Percentiles rank a stretch among this genome's conserved stretches.
Conservation (phyloP, 2,113 vertebrate species). For the Triplophysa rosa region DNA sequence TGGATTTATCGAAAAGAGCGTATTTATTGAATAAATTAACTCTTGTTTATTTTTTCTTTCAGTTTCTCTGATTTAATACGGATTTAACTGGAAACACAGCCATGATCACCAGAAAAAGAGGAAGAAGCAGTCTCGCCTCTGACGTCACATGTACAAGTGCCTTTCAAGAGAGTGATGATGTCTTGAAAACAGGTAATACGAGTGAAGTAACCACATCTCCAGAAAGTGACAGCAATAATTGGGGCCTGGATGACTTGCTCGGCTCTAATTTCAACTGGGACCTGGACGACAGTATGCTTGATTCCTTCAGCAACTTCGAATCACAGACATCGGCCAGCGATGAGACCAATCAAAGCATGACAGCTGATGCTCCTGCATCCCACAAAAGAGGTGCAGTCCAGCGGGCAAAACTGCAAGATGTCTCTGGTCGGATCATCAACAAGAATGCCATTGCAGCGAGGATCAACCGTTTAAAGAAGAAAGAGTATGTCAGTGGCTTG, state of each 20-base stretch:
- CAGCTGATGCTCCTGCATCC: slow-evolving; percentile 36
- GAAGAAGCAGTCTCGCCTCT: slow-evolving; percentile 42
- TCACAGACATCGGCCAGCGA: slow-evolving; percentile 2
- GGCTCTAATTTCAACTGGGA: slow-evolving; percentile 67
- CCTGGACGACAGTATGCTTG: slow-evolving; percentile 54
- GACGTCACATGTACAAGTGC: slow-evolving; percentile 34
- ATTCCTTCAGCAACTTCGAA: slow-evolving; percentile 58
- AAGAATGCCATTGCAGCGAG: slow-evolving; percentile 87
- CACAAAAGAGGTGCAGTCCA: slow-evolving; percentile 43
- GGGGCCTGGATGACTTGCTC: slow-evolving; percentile 70
- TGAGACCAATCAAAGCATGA: slow-evolving; percentile 44
- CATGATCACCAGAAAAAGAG: slow-evolving; percentile 78
- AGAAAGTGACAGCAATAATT: slow-evolving; percentile 56
- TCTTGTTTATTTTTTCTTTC: background rate
- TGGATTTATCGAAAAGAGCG: no score
- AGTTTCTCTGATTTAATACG: background rate
- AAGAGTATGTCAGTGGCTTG: slow-evolving; percentile 86
- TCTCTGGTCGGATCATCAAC: slow-evolving; percentile 61
- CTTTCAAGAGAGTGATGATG: slow-evolving; percentile 50
- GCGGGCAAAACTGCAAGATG: slow-evolving; percentile 51
- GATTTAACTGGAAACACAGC: background rate
- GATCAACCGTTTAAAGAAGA: slow-evolving; percentile 92
- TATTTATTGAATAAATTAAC: no score
- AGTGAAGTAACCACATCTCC: slow-evolving; percentile 29
- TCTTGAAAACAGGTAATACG: slow-evolving; percentile 39